Percentiles rank a stretch among this genome's conserved stretches.
These are phyloP conservation scores for Diphyllodes magnificus DNA, from an alignment of 2,113 vertebrate species.

Conservation along the genomic window DNA sequence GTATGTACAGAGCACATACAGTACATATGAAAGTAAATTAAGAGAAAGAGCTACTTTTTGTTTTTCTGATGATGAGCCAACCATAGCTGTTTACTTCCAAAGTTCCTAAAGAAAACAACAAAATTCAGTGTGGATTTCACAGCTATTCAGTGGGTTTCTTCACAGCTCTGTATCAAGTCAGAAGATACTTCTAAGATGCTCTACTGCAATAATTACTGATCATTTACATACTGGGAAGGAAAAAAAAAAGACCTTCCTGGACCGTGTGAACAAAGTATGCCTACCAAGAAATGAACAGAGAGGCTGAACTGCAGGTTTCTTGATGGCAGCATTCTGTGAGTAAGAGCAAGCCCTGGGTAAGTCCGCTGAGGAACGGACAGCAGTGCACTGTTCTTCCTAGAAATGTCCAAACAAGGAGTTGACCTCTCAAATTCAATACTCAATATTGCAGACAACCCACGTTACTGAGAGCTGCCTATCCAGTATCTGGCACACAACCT, in stretches of 20 bases:
- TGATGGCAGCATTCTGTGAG: background rate
- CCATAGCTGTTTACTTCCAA: background rate
- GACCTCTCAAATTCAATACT: background rate
- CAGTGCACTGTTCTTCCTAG: background rate
- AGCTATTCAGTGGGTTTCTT: background rate
- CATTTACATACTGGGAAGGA: background rate
- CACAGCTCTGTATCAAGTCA: background rate
- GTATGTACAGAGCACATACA: background rate
- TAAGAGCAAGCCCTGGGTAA: background rate
- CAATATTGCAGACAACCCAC: background rate
- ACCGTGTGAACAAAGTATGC: background rate
- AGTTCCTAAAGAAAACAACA: background rate
- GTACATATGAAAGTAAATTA: background rate
- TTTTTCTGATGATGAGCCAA: background rate
- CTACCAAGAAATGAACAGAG: background rate
- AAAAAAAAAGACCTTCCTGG: background rate
- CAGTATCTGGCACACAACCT: background rate
- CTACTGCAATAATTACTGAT: background rate
- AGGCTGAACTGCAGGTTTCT: background rate
- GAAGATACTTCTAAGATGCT: background rate
- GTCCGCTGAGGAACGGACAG: background rate
- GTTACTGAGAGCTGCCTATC: background rate
- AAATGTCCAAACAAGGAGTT: constrained; percentile 52
- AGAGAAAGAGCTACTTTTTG: background rate
- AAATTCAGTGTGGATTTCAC: background rate